Base-by-base conservation (phyloP, 1,140 invertebrate genomes). In the Drosophila eugracilis region DNA sequence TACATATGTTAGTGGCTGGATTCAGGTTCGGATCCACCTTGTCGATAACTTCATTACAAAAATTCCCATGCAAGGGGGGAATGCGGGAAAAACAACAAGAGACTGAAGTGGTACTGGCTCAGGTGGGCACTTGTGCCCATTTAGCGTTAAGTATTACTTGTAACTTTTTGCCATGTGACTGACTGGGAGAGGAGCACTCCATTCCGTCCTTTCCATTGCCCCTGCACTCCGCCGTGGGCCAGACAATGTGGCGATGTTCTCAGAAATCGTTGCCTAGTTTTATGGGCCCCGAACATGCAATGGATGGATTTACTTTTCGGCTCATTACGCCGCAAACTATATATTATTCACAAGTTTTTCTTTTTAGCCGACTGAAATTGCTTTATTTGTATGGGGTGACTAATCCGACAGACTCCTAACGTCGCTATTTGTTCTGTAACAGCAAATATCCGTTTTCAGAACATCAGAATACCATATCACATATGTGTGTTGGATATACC, bases 41-140 rank as follows among this genome's bases (percentile, higher is more conserved):
- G 72, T 84, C 80, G 78, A 84, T 84, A 84, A 84, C 80, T 84
- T 84, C 81, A 84, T 84, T 84, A 84, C 80, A 76, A 75, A 79
- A 85, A 84, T 80, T 63, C 76, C 24, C 76, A 34, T 42, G 65
- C 47, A n/a, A n/a, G 26, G 42, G 19, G 7, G 19, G 12, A 49
- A 22, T 49, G 34, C 19, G 17, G 21, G 22, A 28, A 58, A 77
- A 83, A 42, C 48, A 28, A 50, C 52, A 60, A 72, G 21, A 44
- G 24, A 54, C 52, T 44, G 52, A 44, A 48, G 53, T 41, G 39
- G 47, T 19, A 44, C 47, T 59, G 67, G 57, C 70, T 76, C 80
- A 69, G 50, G 53, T 57, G 69, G 69, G 45, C 80, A 84, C 80
- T 84, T 84, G 80, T 73, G 72, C 80, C 80, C 80, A 84, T 84